Evolutionary conservation across 2,113 vertebrate genomes (phyloP).

Genomic region (Felis catus): F.catus_Fca126_mat1.0 CM031416.1:137605001-137605500

Average conservation of each 20-base stretch:
- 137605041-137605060: background rate
- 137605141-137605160: background rate
- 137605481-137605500: background rate
- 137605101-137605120: conserved; percentile 23
- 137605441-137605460: conserved; percentile 2
- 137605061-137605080: background rate
- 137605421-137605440: conserved; percentile 20
- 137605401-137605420: conserved; percentile 48
- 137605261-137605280: background rate
- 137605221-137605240: background rate
- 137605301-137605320: background rate
- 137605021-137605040: background rate
- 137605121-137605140: background rate
- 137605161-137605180: conserved; percentile 18
- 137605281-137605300: background rate
- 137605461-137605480: conserved; percentile 27
- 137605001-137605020: background rate
- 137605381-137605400: conserved; percentile 49
- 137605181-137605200: conserved; percentile 11
- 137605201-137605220: background rate
- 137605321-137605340: conserved; percentile 26
- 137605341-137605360: conserved; percentile 52
- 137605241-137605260: background rate
- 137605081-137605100: background rate
- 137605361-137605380: background rate